Percentiles rank a stretch among this genome's conserved stretches.
Evolutionary conservation across 2,888 invertebrate genomes (phyloP).

Genomic region (Cacoxenus indagator): DNA sequence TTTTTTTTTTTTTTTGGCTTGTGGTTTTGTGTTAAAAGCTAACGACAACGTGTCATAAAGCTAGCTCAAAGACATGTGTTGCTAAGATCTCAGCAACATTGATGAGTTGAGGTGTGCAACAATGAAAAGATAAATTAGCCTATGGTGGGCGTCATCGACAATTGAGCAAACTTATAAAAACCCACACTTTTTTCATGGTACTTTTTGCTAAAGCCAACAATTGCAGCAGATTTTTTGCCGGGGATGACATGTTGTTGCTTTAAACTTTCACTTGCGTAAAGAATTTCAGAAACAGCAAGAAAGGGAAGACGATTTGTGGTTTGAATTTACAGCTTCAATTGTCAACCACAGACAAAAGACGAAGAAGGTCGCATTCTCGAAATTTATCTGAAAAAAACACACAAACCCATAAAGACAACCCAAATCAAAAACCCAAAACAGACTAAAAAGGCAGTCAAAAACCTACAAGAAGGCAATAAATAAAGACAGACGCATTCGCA

Average conservation of each 20-base stretch:
- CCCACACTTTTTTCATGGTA: neutral
- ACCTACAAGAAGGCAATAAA: slow-evolving; percentile 32
- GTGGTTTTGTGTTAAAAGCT: neutral
- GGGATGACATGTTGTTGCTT: too few species aligned
- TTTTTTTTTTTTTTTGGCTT: too few species aligned
- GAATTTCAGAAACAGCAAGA: neutral
- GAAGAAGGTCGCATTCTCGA: neutral
- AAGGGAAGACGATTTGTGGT: neutral
- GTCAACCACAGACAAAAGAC: slow-evolving; percentile 31
- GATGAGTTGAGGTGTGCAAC: neutral
- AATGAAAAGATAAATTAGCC: neutral
- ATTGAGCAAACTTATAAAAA: slow-evolving; percentile 36
- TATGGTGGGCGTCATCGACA: slow-evolving; percentile 41
- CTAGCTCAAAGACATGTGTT: neutral
- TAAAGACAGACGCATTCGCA: slow-evolving; percentile 36
- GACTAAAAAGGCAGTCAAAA: slow-evolving; percentile 26
- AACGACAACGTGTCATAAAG: neutral
- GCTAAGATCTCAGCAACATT: neutral
- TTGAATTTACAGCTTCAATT: neutral
- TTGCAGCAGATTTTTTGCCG: too few species aligned
- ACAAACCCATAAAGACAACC: slow-evolving; percentile 17
- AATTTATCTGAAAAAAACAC: slow-evolving; percentile 12
- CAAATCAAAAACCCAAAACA: slow-evolving; percentile 33
- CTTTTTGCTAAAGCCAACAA: too few species aligned
- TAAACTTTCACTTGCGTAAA: too few species aligned